These are phyloP conservation scores for Clarias macrocephalus DNA, from an alignment of 2,113 vertebrate species.

Conservation along the genomic window DNA sequence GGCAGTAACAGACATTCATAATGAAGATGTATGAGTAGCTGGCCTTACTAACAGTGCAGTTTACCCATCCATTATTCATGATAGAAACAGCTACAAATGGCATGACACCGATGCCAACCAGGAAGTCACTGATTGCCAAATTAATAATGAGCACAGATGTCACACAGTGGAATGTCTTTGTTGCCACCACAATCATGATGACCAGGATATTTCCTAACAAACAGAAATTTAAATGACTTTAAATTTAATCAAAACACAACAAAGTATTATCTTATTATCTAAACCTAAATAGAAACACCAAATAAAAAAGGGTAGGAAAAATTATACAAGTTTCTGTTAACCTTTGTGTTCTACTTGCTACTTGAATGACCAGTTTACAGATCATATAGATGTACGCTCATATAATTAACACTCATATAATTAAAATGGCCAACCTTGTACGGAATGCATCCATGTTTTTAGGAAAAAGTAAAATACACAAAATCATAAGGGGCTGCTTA, in stretches of 20 bases:
- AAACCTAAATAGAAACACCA: background rate
- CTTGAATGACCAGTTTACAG: background rate
- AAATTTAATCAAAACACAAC: background rate
- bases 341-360: background rate
- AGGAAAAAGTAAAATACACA: background rate
- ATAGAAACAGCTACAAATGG: conserved; percentile 78
- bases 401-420: no score
- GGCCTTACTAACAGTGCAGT: conserved; percentile 65
- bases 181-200: conserved; percentile 75
- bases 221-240: conserved; percentile 4
- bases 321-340: background rate
- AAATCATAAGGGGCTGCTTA: background rate
- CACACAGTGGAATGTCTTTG: conserved; percentile 75
- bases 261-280: background rate
- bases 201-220: conserved; percentile 76
- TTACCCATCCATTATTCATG: conserved; percentile 71
- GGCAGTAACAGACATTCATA: background rate
- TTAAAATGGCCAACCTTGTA: background rate
- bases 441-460: background rate
- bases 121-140: conserved; percentile 79
- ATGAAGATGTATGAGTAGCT: background rate
- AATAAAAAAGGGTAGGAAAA: background rate
- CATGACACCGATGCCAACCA: conserved; percentile 79
- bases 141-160: conserved; percentile 79
- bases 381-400: no score